Conservation (phyloP, 2,797 vertebrate genomes). For the Sebastes jordani region DNA sequence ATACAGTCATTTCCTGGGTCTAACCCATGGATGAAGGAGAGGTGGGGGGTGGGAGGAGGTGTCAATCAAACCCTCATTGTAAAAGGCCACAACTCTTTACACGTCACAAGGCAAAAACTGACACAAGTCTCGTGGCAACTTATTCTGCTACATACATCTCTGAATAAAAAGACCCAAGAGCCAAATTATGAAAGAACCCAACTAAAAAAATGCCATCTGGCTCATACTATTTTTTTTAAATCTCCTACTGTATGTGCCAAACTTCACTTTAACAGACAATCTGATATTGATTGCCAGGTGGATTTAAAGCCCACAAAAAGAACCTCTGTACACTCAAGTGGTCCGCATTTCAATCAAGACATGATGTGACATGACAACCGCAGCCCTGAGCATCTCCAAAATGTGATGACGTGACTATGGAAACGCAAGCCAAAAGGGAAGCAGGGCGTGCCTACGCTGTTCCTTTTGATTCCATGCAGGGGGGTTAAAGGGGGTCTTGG, state of each 20-base stretch:
- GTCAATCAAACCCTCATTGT: slow-evolving; percentile 73
- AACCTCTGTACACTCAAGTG: slow-evolving; percentile 69
- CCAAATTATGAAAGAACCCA: slow-evolving; percentile 45
- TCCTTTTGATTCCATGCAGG: slow-evolving; percentile 62
- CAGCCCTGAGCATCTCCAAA: slow-evolving; percentile 68
- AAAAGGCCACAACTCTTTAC: slow-evolving; percentile 70
- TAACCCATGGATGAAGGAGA: slow-evolving; percentile 46
- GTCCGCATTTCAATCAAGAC: slow-evolving; percentile 67
- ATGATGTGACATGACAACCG: slow-evolving; percentile 48
- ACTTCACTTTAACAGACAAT: slow-evolving; percentile 55
- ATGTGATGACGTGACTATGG: slow-evolving; percentile 58
- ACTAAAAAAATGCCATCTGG: slow-evolving; percentile 36
- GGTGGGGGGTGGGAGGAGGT: slow-evolving; percentile 34
- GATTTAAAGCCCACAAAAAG: slow-evolving; percentile 57
- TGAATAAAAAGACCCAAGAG: slow-evolving; percentile 51
- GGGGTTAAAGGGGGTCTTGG: background rate
- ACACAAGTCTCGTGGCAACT: slow-evolving; percentile 60
- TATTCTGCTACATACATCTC: slow-evolving; percentile 60
- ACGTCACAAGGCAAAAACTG: slow-evolving; percentile 70
- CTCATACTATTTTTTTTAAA: slow-evolving; percentile 31
- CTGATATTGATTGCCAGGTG: slow-evolving; percentile 46
- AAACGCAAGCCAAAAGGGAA: slow-evolving; percentile 61
- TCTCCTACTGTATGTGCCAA: slow-evolving; percentile 42
- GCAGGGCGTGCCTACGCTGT: slow-evolving; percentile 23
- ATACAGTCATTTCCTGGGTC: slow-evolving; percentile 63